Evolutionary conservation across 92 coral and sea anemone species (phyloP), one percentile per base, ranked within the genome.

Genomic region (Paramuricea clavata): DNA sequence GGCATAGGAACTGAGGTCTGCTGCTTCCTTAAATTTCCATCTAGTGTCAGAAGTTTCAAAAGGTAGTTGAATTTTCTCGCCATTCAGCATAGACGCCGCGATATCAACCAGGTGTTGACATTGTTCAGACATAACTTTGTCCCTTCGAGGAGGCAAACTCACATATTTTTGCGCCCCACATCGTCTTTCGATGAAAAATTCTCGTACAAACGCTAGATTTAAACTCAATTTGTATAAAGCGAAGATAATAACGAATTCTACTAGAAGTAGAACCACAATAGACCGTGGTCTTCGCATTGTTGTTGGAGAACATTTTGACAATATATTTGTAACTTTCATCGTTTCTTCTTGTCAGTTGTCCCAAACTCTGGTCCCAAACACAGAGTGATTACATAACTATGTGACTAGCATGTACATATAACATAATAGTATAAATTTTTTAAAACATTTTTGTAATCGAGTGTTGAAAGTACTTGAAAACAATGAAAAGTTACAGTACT

Each of bases 41-140:
- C 69, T 49, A 1, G 82, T 76, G 41, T 13, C 13, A 33, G 36
- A 17, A 12, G 43, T 52, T 17, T 76, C 82, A 36, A 76, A 49
- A 6, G 82, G 82, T 22, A 76, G 82, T 52, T 76, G 26, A 49
- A 76, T 76, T 30, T 76, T 76, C 33, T 76, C 82, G 43, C 82
- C 82, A 52, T 76, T 76, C 5, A 76, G 69, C 82, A 76, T 76
- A 13, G 39, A 56, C 8, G 39, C 62, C 11, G 82, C 82, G 2
- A 76, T 76, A 10, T 76, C 82, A 0, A 76, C 21, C 26, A 76
- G 9, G 9, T 52, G 15, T 12, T 76, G 22, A 23, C 82, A 76
- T 49, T 76, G 72, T 8, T 6, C 28, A n/a, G n/a, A n/a, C 72
- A 65, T 36, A 0, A 44, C 26, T 2, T 16, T 21, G 3, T 49